Evolutionary conservation across 1,140 invertebrate species (phyloP), one percentile per base, ranked within the genome.

Genomic region (Euwallacea fornicatus): DNA sequence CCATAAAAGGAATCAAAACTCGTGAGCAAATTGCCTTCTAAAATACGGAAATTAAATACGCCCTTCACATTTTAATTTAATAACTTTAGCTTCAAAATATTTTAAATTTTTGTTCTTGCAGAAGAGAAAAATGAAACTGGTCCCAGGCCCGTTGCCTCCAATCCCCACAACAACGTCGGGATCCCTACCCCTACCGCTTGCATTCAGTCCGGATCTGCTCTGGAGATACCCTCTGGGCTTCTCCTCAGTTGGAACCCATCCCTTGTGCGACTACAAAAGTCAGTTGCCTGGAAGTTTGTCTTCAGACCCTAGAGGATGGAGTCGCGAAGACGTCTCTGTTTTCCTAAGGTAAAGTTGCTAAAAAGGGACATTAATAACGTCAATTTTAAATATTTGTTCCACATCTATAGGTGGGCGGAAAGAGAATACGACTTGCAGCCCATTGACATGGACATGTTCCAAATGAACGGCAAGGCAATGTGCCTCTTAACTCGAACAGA

Each of bases 371-470:
- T 66, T 11, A 6, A 13, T 56, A 42, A 7, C 2, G 16, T 56
- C 43, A 50, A 11, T 65, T 0, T 9, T 11, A 54, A 53, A 47
- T 21, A 47, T 65, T 33, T n/a, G n/a, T 53, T 65, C 16, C 21
- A 8, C 9, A 42, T 65, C 53, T 61, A n/a, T 43, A 71, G 69
- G 75, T 97, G 95, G 91, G 95, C 95, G 71, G 93, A 96, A 81
- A 86, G 93, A 53, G 95, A 97, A 83, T 98, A 95, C 80, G 95
- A 97, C 78, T 83, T 98, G 64, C 94, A 95, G 13, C 88, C 90
- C 67, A 92, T 98, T 77, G 93, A 97, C 79, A 91, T 94, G 86
- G 94, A 97, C 77, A 89, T 94, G 83, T 97, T 98, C 82, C 94
- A 96, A 85, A 97, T 98, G 94, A 98, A 98, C 82, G 96, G 96